Base-by-base conservation (phyloP, 2,113 vertebrate species). In the Protomyctophum bolini region DNA sequence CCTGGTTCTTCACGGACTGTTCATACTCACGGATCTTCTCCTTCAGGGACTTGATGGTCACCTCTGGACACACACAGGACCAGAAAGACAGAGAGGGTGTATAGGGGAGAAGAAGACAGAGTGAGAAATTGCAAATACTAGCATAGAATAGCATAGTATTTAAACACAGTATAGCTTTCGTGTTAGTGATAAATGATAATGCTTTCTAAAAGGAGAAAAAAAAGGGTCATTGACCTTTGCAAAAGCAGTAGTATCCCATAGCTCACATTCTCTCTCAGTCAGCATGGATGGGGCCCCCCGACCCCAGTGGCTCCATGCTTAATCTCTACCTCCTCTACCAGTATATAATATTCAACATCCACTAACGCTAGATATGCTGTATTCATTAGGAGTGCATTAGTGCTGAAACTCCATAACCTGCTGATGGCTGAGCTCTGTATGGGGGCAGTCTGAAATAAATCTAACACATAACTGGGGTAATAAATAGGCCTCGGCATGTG, bases 1-100 rank as follows among this genome's bases (percentile, higher is more conserved):
- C 97, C 91, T 98, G 96, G 89, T 94, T 97, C 95, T 95, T 98
- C 93, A 99, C 88, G 70, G 95, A 96, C 95, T 97, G 97, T 75
- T 99, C 98, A 77, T 98, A 98, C 87, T 99, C 98, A 58, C 97
- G 95, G 90, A 99, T 97, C 92, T 98, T 98, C 91, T 99, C 98
- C 92, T 97, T 99, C 94, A 99, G 95, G 88, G 95, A 94, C 93
- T 99, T 99, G 86, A 99, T 98, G 80, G 98, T 99, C 90, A 99
- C 98, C 93, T 99, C 98, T 99, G 86, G 66, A 21, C 21, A 21
- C 21, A 21, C 21, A 21, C 21, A 21, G 21, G 21, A 21, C 67
- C 79, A 88, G 86, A 76, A n/a, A 52, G 33, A 64, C 0, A 2
- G 15, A n/a, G 29, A 59, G 45, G 29, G 47, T 57, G 50, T 51